A percentile compares a stretch with the other conserved stretches of the same genome.
Conservation (phyloP, 2,797 vertebrate genomes). For the Periophthalmus magnuspinnatus region DNA sequence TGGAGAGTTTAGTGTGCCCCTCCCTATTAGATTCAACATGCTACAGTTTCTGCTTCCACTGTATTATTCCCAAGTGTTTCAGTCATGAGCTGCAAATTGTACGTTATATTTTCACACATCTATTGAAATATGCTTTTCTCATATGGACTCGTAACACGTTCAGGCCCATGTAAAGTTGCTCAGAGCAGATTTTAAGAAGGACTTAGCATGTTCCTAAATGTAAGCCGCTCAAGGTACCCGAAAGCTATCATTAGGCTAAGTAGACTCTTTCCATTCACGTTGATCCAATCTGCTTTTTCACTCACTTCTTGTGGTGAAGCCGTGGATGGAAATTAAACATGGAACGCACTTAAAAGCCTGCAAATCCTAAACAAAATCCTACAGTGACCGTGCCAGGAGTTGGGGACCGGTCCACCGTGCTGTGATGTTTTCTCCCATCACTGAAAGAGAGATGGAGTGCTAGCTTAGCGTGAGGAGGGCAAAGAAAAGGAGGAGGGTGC, state of each 20-base stretch:
- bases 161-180: background rate
- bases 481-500: slow-evolving; percentile 42
- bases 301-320: slow-evolving; percentile 12
- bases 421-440: slow-evolving; percentile 54
- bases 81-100: background rate
- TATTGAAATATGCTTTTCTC: background rate
- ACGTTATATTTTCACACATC: background rate
- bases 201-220: slow-evolving; percentile 6
- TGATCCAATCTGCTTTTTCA: slow-evolving; percentile 1
- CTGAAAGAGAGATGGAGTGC: slow-evolving; percentile 60
- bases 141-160: background rate
- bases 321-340: slow-evolving; percentile 18
- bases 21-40: background rate
- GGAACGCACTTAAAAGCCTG: slow-evolving; percentile 33
- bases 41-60: background rate
- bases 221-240: background rate
- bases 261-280: background rate
- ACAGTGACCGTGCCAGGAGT: slow-evolving; percentile 25
- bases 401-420: slow-evolving; percentile 26
- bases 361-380: slow-evolving; percentile 45
- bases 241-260: slow-evolving; percentile 4
- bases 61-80: background rate
- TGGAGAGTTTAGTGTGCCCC: background rate
- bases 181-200: too few species aligned
- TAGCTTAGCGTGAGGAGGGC: slow-evolving; percentile 48